Evolutionary conservation across 2,797 vertebrate genomes (phyloP).

Genomic region (Mallotus villosus): DNA sequence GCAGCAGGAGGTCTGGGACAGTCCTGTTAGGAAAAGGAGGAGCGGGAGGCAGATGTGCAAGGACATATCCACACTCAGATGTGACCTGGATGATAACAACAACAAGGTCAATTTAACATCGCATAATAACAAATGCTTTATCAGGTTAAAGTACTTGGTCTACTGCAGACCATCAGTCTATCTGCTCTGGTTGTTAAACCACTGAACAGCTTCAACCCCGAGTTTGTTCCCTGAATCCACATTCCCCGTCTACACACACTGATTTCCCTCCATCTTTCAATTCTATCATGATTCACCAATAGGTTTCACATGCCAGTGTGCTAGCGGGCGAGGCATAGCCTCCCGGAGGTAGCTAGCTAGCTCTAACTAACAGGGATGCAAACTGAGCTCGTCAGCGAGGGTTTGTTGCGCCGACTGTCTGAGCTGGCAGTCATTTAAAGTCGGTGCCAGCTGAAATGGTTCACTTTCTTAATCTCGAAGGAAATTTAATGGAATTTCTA

Average conservation of each 20-base stretch:
- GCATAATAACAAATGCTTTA: neutral
- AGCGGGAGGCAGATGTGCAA: slow-evolving; percentile 65
- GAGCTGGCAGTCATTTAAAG: no score
- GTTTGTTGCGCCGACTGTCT: no score
- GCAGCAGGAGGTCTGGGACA: slow-evolving; percentile 68
- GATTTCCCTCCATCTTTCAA: neutral
- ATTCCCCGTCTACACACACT: neutral
- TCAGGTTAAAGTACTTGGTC: neutral
- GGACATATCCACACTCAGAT: slow-evolving; percentile 77
- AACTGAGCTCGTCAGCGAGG: neutral
- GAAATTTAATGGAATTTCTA: no score
- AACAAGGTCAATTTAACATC: neutral
- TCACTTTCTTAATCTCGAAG: no score
- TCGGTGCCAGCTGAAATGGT: no score
- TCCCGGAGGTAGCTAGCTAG: neutral
- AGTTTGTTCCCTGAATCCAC: neutral
- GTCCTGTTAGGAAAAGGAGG: slow-evolving; percentile 62
- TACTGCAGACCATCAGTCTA: neutral
- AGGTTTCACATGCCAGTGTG: slow-evolving; percentile 13
- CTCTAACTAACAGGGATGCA: neutral
- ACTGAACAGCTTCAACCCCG: slow-evolving; percentile 24
- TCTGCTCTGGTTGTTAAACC: slow-evolving; percentile 26
- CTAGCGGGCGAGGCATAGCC: neutral
- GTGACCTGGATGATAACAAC: slow-evolving; percentile 10
- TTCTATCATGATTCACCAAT: neutral